phyloP scores from a whole-genome alignment of 2,797 vertebrate genomes.

The Neosalanx taihuensis region DNA sequence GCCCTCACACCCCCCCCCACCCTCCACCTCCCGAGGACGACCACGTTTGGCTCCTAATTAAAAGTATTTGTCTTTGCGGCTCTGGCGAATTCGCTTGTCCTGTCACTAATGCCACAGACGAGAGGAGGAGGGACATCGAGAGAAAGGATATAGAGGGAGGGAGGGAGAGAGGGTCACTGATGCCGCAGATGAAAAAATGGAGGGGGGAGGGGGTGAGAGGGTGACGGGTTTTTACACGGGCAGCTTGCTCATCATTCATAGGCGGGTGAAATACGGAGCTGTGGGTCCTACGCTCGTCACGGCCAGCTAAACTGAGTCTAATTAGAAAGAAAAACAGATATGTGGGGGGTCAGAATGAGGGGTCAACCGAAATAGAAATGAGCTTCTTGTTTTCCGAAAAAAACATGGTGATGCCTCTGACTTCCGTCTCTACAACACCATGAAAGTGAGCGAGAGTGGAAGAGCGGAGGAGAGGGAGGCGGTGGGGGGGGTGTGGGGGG shows the following conservation, averaged over 20 bases:
- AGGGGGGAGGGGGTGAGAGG: neutral
- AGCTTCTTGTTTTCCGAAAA: neutral
- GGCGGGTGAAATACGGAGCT: conserved; percentile 5
- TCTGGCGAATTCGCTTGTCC: conserved; percentile 83
- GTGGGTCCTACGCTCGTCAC: neutral
- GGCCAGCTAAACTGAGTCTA: neutral
- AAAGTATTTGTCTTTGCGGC: conserved; percentile 95
- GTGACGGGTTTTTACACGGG: neutral
- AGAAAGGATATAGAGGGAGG: neutral
- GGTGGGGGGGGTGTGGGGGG: conserved; percentile 7
- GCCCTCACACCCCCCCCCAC: conserved; percentile 78
- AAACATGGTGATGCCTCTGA: neutral
- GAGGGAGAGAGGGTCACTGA: neutral
- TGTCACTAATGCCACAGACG: conserved; percentile 59
- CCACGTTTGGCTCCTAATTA: conserved; percentile 91
- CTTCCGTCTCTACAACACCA: neutral
- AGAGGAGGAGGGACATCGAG: conserved; percentile 9
- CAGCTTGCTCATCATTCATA: conserved; percentile 1
- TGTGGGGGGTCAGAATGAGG: neutral
- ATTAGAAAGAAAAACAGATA: neutral
- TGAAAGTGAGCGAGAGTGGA: neutral
- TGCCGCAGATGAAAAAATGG: neutral
- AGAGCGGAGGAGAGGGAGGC: conserved; percentile 6
- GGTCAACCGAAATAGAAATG: conserved; percentile 15
- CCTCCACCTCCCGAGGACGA: conserved; percentile 80